Percentiles rank a stretch among this genome's conserved stretches.
phyloP scores from a whole-genome alignment of 2,113 vertebrate genomes.

The Campylomormyrus numenius region DNA sequence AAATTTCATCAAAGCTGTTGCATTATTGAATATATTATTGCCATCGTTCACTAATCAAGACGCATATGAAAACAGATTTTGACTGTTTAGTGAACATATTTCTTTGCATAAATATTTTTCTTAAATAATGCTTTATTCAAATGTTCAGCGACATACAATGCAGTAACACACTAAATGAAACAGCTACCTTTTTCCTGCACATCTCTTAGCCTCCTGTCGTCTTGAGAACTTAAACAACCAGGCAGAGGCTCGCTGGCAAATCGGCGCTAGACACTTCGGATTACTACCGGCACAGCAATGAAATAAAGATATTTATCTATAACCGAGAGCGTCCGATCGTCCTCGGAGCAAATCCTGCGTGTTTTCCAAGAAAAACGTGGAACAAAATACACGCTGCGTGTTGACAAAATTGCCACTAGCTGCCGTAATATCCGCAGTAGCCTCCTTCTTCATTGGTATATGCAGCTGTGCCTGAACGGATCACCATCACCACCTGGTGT shows the following conservation, averaged over 20 bases:
- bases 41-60: not conserved
- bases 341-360: not conserved
- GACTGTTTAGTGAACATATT: not conserved
- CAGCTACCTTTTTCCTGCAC: constrained; percentile 20
- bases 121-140: not conserved
- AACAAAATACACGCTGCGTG: not conserved
- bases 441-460: constrained; percentile 21
- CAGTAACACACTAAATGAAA: not conserved
- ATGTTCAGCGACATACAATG: not conserved
- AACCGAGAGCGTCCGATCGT: no score
- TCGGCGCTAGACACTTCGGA: not conserved
- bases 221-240: constrained; percentile 5
- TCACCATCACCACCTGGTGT: constrained; percentile 16
- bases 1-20: not conserved
- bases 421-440: constrained; percentile 33
- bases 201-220: constrained; percentile 17
- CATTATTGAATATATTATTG: not conserved
- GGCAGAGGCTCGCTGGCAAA: not conserved
- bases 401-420: not conserved
- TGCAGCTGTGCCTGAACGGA: not conserved
- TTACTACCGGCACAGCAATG: not conserved
- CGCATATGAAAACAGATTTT: not conserved
- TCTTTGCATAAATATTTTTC: not conserved
- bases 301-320: not conserved
- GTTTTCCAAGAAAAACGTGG: not conserved